A percentile compares a stretch with the other conserved stretches of the same genome.
These are phyloP conservation scores for Prietella phreatophila DNA, from an alignment of 2,113 vertebrate species.

Conservation along the genomic window DNA sequence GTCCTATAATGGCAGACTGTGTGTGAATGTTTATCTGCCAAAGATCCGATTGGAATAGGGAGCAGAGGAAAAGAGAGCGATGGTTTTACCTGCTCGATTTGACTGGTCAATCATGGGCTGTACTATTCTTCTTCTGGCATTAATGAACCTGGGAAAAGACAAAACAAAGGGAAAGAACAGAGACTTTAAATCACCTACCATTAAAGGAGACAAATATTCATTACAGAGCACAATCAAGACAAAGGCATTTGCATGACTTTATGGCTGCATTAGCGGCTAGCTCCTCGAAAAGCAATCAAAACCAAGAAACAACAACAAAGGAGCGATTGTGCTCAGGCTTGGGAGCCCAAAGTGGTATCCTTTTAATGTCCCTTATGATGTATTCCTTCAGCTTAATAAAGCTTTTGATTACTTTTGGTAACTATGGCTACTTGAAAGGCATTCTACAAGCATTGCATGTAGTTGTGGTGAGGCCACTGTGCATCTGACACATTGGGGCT, in stretches of 20 bases:
- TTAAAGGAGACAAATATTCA: constrained; percentile 65
- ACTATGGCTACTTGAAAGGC: constrained; percentile 72
- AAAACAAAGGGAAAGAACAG: constrained; percentile 68
- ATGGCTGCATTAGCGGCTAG: constrained; percentile 68
- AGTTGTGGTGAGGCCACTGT: constrained; percentile 61
- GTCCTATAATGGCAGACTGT: constrained; percentile 53
- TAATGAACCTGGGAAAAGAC: constrained; percentile 94
- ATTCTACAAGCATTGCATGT: constrained; percentile 77
- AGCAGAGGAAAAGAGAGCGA: constrained; percentile 58
- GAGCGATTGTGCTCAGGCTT: constrained; percentile 69
- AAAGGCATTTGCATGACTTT: constrained; percentile 68
- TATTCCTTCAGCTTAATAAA: constrained; percentile 77
- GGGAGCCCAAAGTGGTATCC: constrained; percentile 70
- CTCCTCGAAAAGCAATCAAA: constrained; percentile 61
- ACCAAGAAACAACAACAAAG: constrained; percentile 71
- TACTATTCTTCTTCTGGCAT: constrained; percentile 99
- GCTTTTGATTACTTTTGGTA: constrained; percentile 78
- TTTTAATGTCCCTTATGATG: constrained; percentile 78
- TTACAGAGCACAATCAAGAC: constrained; percentile 65
- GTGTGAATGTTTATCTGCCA: constrained; percentile 63
- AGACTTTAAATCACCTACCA: constrained; percentile 67
- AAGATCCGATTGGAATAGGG: constrained; percentile 71
- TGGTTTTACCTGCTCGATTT: constrained; percentile 97
- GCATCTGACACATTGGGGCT: constrained; percentile 29
- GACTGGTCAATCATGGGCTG: constrained; percentile 99